Evolutionary conservation across 2,797 vertebrate species (phyloP).

Genomic region (Cyprinodon diabolis): DNA sequence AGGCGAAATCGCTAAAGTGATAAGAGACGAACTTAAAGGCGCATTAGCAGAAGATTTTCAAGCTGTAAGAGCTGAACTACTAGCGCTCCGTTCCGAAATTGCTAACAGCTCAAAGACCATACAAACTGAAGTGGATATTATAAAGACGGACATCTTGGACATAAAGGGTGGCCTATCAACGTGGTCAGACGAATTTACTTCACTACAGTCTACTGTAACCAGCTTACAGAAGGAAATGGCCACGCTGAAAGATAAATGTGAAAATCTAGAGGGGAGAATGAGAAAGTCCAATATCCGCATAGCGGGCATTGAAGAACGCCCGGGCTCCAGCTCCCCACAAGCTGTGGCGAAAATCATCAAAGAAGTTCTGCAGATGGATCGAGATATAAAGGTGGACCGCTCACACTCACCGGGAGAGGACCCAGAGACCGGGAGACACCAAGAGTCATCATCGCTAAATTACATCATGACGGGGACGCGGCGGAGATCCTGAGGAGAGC

Average conservation of each 20-base stretch:
- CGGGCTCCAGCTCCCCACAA: too few relatives aligned
- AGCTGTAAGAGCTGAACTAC: too few relatives aligned
- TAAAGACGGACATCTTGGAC: neutral
- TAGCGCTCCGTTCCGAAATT: too few relatives aligned
- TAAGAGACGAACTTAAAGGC: too few relatives aligned
- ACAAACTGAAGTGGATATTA: neutral
- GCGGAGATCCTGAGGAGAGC: too few relatives aligned
- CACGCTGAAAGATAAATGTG: neutral
- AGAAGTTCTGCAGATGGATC: neutral
- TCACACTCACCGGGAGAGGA: neutral
- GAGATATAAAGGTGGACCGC: neutral
- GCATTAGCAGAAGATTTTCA: too few relatives aligned
- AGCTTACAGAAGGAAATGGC: too few relatives aligned
- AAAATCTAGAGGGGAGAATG: too few relatives aligned
- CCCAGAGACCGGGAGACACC: neutral
- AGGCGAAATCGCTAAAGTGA: too few relatives aligned
- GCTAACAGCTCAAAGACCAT: neutral
- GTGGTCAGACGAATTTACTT: neutral
- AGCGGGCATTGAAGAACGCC: too few relatives aligned
- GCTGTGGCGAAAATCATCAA: neutral
- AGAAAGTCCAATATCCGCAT: too few relatives aligned
- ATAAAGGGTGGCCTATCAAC: neutral
- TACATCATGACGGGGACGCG: neutral
- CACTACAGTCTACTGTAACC: too few relatives aligned
- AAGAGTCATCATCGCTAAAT: conserved; percentile 1